Conservation (phyloP, 2,113 vertebrate genomes). For the Mesitornis unicolor region DNA sequence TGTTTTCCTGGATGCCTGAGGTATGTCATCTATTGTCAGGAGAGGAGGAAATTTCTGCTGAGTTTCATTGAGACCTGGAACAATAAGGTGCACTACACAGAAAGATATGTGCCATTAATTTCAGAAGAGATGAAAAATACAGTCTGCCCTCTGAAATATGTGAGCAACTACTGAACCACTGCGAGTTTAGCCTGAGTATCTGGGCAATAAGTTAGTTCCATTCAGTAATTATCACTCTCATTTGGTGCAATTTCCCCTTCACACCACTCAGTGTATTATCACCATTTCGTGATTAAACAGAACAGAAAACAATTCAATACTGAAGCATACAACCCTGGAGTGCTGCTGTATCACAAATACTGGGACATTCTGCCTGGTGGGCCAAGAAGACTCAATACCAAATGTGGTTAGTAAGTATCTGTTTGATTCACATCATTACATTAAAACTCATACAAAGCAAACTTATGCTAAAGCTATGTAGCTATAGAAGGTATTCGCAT, state of each 20-base stretch:
- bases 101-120: constrained; percentile 16
- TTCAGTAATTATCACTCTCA: neutral
- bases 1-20: constrained; percentile 70
- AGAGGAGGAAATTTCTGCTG: constrained; percentile 68
- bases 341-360: neutral
- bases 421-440: neutral
- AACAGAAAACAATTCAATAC: neutral
- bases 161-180: neutral
- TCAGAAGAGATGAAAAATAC: neutral
- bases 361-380: neutral
- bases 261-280: neutral
- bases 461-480: neutral
- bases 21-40: constrained; percentile 67
- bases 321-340: neutral
- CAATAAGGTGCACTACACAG: constrained; percentile 74
- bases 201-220: neutral
- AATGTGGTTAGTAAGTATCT: neutral
- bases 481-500: neutral
- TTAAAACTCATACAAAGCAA: neutral
- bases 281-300: neutral
- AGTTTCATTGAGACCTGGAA: constrained; percentile 75
- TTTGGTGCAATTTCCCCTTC: neutral
- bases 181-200: neutral
- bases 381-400: neutral
- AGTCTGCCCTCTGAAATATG: neutral